Evolutionary conservation across 2,888 invertebrate species (phyloP), one percentile per base, ranked within the genome.

Genomic region (Vannuccia rotundouncinata): DNA sequence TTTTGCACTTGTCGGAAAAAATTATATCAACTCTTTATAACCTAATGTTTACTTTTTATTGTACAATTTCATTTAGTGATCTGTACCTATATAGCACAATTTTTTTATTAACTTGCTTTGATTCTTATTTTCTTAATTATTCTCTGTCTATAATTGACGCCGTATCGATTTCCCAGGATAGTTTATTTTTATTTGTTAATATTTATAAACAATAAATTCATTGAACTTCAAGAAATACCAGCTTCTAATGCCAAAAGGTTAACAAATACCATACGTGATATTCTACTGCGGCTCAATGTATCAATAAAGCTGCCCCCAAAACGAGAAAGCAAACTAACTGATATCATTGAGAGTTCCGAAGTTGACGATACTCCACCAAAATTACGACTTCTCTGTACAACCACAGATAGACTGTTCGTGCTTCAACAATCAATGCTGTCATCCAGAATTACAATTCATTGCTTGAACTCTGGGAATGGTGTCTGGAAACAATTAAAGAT

Each of bases 401-500:
- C 66, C 66, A n/a, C n/a, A 66, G 66, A 66, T 66, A 27, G 10
- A 66, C 66, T 66, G n/a, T n/a, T n/a, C n/a, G n/a, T n/a, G n/a
- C n/a, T 66, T 66, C 66, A 66, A 66, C 66, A 66, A 66, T 22
- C 66, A 66, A 66, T 66, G 66, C 66, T 66, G 66, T 66, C 66
- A 66, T 66, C 5, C 66, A 66, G 10, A 66, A 66, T 66, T 66
- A 66, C 66, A 66, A 66, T 66, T 66, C 66, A 66, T 66, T 66
- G 25, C 10, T 5, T 66, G 66, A 66, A 66, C 66, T 66, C 66
- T 66, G 66, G 66, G 66, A 66, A 66, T n/a, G 66, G 66, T 66
- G 66, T 66, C 66, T 66, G 66, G 66, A 66, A 66, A 66, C 22
- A 66, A 66, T 66, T 66, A 66, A 66, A 66, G 66, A 66, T 66